Base-by-base conservation (phyloP, 2,888 invertebrate genomes). In the Lasioglossum lativentre region DNA sequence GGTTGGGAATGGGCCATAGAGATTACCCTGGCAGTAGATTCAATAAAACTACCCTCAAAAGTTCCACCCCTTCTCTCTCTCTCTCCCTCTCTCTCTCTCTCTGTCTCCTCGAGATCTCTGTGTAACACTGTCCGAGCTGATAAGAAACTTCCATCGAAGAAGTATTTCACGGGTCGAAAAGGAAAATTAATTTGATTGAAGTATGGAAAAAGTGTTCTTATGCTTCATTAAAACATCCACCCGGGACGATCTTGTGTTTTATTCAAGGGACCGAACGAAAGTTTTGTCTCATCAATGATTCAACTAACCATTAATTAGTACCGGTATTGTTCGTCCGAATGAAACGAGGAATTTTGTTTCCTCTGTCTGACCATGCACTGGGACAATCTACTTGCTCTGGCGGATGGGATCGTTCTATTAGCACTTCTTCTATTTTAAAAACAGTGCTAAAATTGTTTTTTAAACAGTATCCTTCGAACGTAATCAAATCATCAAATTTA, bases 21-120 rank as follows among this genome's bases (percentile, higher is more conserved):
- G 68, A 68, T 68, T 68, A 68, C 68, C 38, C 68, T 34, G 68
- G 68, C 68, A 38, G 34, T 68, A 68, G 68, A 68, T 68, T 68
- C 68, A 68, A 68, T 68, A 68, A 68, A 68, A 68, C 68, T 68
- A 40, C 38, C 68, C 34, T 68, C 38, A 38, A 68, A 68, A 68
- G 10, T 68, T 68, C 34, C 68, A 23, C 4, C 38, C 68, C 12
- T 6, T 3, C 6, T 19, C 23, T 5, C 40, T 10, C 10, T 10
- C 40, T 10, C 8, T 38, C 68, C 4, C 6, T 2, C 12, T 4
- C 59, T 6, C 23, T 23, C 47, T 2, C 47, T 4, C 59, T 6
- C 23, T 23, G 19, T 2, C 47, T 23, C 52, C 8, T 23, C 59
- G 16, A 59, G 52, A n/a, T 52, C 23, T 59, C 59, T 59, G 27